These are phyloP conservation scores for Allacma fusca DNA, from an alignment of 2,888 invertebrate genomes.

Conservation along the genomic window DNA sequence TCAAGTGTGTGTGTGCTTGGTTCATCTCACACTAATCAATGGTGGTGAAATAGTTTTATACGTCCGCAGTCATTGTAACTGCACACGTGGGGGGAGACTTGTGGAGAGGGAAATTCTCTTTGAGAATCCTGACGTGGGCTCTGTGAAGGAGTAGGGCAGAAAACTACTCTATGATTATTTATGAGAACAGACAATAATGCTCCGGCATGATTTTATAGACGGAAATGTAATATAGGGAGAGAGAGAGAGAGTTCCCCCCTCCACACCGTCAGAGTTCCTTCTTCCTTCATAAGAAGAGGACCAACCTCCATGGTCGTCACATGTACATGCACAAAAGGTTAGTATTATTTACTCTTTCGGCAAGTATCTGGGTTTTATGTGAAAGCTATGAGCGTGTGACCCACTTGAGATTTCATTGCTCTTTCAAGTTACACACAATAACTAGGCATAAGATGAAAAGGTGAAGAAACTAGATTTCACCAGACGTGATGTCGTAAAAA, in stretches of 20 bases:
- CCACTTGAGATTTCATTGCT: constrained; percentile 33
- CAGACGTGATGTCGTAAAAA: no score
- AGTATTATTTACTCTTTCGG: constrained; percentile 29
- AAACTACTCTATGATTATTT: not conserved
- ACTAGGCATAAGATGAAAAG: constrained; percentile 17
- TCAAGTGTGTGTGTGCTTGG: no score
- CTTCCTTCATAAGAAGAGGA: no score
- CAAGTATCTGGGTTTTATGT: not conserved
- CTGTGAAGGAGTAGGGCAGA: no score
- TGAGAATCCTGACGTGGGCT: no score
- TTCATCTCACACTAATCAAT: not conserved
- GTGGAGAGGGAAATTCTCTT: no score
- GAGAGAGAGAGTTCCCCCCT: no score
- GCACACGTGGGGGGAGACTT: no score
- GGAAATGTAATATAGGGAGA: not conserved
- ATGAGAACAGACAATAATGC: not conserved
- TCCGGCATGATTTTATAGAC: not conserved
- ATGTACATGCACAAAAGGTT: no score
- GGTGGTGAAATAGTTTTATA: not conserved
- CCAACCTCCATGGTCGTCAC: no score
- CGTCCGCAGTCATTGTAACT: not conserved
- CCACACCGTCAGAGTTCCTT: no score
- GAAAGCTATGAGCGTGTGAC: constrained; percentile 29
- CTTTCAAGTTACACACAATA: constrained; percentile 16
- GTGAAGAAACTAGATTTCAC: constrained; percentile 22